Conservation (phyloP, 2,113 vertebrate species). For the Scartelaos histophorus region DNA sequence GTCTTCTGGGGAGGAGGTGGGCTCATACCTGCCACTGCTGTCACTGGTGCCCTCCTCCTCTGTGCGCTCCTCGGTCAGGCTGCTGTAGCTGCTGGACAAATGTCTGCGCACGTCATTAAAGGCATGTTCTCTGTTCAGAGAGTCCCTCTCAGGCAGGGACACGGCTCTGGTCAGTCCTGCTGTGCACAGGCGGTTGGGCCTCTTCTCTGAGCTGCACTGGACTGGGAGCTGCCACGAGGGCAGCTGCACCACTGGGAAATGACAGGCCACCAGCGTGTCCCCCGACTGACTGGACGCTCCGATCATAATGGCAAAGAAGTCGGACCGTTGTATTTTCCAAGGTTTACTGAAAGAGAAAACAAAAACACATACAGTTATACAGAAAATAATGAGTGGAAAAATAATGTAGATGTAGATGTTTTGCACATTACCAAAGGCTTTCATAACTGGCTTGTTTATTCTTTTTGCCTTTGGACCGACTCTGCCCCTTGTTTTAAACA, state of each 20-base stretch:
- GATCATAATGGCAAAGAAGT: constrained; percentile 78
- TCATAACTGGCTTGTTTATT: too few species aligned
- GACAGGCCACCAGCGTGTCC: constrained; percentile 91
- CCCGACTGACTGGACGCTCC: constrained; percentile 87
- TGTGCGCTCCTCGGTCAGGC: constrained; percentile 54
- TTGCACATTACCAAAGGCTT: too few species aligned
- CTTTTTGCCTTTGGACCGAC: too few species aligned
- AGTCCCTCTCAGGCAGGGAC: constrained; percentile 82
- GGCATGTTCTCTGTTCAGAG: constrained; percentile 80
- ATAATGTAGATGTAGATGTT: too few species aligned
- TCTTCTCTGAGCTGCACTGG: constrained; percentile 75
- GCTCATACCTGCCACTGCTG: constrained; percentile 63
- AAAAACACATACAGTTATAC: not conserved
- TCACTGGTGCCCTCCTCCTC: constrained; percentile 67
- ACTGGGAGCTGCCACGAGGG: constrained; percentile 83
- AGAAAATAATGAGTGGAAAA: not conserved
- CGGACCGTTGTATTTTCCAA: constrained; percentile 12
- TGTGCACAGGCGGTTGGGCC: constrained; percentile 80
- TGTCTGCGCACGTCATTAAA: constrained; percentile 76
- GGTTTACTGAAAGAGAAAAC: constrained; percentile 23
- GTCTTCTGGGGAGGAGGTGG: constrained; percentile 62
- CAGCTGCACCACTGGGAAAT: constrained; percentile 88
- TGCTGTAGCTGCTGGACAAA: constrained; percentile 69
- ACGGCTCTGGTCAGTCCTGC: constrained; percentile 77
- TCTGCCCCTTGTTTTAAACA: too few species aligned